Base-by-base conservation (phyloP, 1,140 invertebrate genomes). In the Caenorhabditis latens region DNA sequence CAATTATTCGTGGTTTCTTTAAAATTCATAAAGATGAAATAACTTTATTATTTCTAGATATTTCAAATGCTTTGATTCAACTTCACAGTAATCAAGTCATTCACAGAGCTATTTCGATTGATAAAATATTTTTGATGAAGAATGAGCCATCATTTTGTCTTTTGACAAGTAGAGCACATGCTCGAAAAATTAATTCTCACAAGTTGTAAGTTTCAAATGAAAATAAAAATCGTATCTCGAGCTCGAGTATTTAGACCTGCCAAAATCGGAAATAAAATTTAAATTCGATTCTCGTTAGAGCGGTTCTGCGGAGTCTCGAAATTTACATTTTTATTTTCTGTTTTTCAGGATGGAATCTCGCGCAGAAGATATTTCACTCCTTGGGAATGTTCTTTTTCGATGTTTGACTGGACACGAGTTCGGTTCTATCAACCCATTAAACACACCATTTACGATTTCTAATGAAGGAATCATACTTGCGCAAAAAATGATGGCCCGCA, bases 281-380 rank as follows among this genome's bases (percentile, higher is more conserved):
- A 24, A 40, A 63, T 8, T 32, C 13, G 1, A 32, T 32, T 63
- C 5, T 63, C 14, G 7, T 32, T 63, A 3, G 61, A 63, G 61
- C 61, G 61, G 32, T 32, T 32, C 32, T 32, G 32, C 32, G 32
- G 32, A 32, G 32, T 32, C 32, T 32, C 32, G 2, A 32, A 32
- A 32, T 32, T 32, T 32, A 1, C 2, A 32, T 32, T 32, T 32
- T n/a, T n/a, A n/a, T n/a, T 32, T 32, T 32, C 16, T 79, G 11
- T 24, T 6, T 75, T 79, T 50, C 71, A 79, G 71, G 14, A 79
- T 79, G 71, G 71, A 79, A 14, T 79, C 71, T 79, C 71, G 71
- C 13, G 71, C 71, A 19, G 71, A 21, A 50, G 71, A 79, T n/a
- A 79, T 50, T 50, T 79, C 43, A 13, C 71, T 53, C 5, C 71